A percentile compares a stretch with the other conserved stretches of the same genome.
phyloP scores from a whole-genome alignment of 2,888 invertebrate species.

The Phengaris alcon region DNA sequence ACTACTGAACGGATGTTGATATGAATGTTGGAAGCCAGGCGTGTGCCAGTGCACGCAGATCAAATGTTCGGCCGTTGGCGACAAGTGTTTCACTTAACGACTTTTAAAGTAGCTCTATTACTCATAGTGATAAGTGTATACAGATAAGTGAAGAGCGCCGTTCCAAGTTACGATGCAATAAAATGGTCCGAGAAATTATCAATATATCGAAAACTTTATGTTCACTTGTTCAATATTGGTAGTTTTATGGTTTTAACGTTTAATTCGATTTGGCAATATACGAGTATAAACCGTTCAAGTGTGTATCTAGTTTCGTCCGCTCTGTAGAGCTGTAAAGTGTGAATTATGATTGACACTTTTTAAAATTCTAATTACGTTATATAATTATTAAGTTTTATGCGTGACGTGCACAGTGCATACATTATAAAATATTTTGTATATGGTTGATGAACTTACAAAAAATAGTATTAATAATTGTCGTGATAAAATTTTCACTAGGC shows the following conservation, averaged over 20 bases:
- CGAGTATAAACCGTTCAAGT: constrained; percentile 12
- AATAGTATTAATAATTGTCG: not conserved
- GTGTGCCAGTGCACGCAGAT: constrained; percentile 10
- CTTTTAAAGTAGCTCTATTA: constrained; percentile 27
- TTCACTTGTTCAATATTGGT: not conserved
- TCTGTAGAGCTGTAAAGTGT: not conserved
- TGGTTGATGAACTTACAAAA: too few relatives aligned
- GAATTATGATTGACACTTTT: not conserved
- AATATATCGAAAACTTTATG: not conserved
- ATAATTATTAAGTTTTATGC: too few relatives aligned
- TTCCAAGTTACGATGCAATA: constrained; percentile 13
- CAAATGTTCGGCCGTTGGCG: not conserved
- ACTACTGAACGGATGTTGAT: too few relatives aligned
- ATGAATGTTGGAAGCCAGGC: not conserved
- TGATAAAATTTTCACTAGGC: not conserved
- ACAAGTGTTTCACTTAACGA: constrained; percentile 25
- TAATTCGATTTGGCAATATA: not conserved
- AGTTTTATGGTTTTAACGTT: not conserved
- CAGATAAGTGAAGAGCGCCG: constrained; percentile 24
- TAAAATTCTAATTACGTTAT: too few relatives aligned
- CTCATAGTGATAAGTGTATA: constrained; percentile 25
- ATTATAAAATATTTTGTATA: too few relatives aligned
- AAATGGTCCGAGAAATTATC: not conserved
- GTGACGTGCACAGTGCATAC: too few relatives aligned
- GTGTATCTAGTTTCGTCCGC: not conserved